Evolutionary conservation across 1,140 invertebrate species (phyloP), one percentile per base, ranked within the genome.

Genomic region (Macrobrachium nipponense): DNA sequence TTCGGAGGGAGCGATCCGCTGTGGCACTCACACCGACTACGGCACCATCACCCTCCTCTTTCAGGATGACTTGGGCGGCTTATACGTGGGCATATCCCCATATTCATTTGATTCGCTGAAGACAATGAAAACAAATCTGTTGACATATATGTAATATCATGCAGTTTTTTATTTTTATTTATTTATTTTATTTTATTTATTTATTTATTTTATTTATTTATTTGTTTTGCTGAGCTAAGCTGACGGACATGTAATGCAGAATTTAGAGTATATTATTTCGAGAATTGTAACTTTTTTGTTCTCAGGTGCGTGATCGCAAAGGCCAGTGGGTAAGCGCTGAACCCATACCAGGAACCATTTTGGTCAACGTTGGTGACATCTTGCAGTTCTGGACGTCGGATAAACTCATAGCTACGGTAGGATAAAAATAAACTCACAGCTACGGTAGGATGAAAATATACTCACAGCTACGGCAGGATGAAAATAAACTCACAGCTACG

Each of bases 291-390:
- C 36, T 14, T 80, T 18, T 80, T 12, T 61, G 5, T 61, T 27
- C 80, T 15, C 87, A 91, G 90, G 89, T 91, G 15, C 88, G 86
- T 77, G 89, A 88, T 14, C 92, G 92, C 73, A 93, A 94, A 83
- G 93, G 94, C 36, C 93, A 94, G 87, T 97, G 95, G 95, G 92
- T 94, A 88, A 92, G 94, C 44, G 95, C 96, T 0, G 94, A 95
- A 0, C 95, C 96, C 89, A 92, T 97, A 51, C 95, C 95, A 0
- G 95, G 95, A 58, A 94, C 95, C 14, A 94, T 97, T 87, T 91
- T 97, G 20, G 93, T 96, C 51, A 96, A 96, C 89, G 94, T 94
- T 36, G 96, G 95, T 27, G 95, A 96, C 89, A 92, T 96, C 73
- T 90, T 97, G 60, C 94, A 95, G 70, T 92, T 93, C 62, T 96